These are phyloP conservation scores for Phymatocera aterrima DNA, from an alignment of 2,888 invertebrate genomes.

Conservation along the genomic window DNA sequence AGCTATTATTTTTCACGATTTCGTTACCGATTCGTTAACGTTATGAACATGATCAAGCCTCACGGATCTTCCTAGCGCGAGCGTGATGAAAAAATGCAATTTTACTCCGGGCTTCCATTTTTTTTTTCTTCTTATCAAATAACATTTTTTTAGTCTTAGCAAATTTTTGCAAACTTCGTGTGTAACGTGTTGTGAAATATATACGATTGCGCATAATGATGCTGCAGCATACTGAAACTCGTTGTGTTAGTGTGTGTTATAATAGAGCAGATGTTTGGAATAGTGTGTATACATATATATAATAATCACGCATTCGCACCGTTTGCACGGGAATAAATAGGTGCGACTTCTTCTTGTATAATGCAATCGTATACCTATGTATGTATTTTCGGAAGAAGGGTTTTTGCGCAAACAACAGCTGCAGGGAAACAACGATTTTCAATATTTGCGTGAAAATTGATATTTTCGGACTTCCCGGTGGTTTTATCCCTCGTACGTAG, in stretches of 20 bases:
- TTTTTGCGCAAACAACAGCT: slow-evolving; percentile 45
- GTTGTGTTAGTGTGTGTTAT: background rate
- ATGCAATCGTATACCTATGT: background rate
- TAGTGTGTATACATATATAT: background rate
- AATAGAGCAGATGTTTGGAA: background rate
- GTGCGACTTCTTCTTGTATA: slow-evolving; percentile 5
- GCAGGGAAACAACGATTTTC: background rate
- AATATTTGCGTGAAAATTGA: slow-evolving; percentile 26
- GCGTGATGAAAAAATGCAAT: no score
- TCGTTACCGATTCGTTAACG: no score
- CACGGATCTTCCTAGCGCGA: no score
- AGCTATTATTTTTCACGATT: no score
- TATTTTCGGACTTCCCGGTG: background rate
- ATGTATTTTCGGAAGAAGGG: background rate
- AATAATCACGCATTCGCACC: no score
- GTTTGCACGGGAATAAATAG: background rate
- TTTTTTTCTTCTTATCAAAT: no score
- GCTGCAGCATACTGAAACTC: background rate
- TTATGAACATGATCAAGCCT: no score
- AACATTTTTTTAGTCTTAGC: no score
- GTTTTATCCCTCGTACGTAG: background rate
- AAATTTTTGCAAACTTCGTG: no score
- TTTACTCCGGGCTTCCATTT: no score
- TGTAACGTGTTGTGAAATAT: no score
- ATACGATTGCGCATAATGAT: background rate